Percentiles rank a stretch among this genome's conserved stretches.
phyloP scores from a whole-genome alignment of 2,888 invertebrate species.

The Ceramica pisi region DNA sequence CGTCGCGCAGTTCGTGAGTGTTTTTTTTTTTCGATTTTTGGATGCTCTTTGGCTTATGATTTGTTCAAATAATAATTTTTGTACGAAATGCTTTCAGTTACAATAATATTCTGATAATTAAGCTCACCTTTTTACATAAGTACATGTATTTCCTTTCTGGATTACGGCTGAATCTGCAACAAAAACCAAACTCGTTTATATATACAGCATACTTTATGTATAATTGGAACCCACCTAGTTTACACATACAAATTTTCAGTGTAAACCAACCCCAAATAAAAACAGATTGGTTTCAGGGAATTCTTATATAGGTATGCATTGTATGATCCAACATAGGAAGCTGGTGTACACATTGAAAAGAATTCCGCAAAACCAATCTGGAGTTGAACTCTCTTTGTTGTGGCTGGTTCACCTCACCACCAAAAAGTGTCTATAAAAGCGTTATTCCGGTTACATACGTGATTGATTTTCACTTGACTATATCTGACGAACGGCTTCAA shows the following conservation, averaged over 20 bases:
- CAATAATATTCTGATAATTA: not conserved
- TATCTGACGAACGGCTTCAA: not conserved
- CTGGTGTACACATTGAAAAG: not conserved
- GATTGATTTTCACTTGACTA: slow-evolving; percentile 34
- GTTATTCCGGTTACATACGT: not conserved
- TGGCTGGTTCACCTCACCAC: not conserved
- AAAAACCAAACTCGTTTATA: not conserved
- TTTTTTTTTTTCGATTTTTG: not conserved
- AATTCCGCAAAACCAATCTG: slow-evolving; percentile 15
- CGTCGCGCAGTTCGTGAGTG: not conserved
- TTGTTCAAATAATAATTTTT: too few relatives aligned
- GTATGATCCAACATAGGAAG: not conserved
- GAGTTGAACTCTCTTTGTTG: slow-evolving; percentile 4
- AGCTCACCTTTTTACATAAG: slow-evolving; percentile 33
- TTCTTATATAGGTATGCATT: not conserved
- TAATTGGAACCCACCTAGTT: too few relatives aligned
- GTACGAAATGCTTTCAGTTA: too few relatives aligned
- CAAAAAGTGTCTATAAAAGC: slow-evolving; percentile 10
- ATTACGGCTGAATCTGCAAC: slow-evolving; percentile 18
- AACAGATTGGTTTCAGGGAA: not conserved
- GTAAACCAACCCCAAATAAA: slow-evolving; percentile 1
- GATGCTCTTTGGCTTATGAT: not conserved
- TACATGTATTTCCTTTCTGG: not conserved
- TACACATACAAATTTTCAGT: too few relatives aligned
- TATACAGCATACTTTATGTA: not conserved